These are phyloP conservation scores for Malacosoma neustria DNA, from an alignment of 2,888 invertebrate genomes.

Conservation along the genomic window DNA sequence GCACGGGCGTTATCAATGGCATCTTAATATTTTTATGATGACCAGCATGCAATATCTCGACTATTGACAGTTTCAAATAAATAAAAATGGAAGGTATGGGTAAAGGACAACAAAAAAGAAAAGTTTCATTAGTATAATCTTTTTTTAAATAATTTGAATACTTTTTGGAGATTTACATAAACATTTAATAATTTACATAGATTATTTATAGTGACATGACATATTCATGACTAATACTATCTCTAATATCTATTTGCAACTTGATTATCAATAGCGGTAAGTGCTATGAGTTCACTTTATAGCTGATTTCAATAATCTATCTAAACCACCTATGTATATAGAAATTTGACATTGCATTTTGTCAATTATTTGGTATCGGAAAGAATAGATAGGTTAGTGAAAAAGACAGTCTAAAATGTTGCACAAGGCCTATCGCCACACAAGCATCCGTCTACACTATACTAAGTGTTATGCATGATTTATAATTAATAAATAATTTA, in stretches of 20 bases:
- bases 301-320: too few species aligned
- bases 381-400: too few species aligned
- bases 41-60: too few species aligned
- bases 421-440: conserved; percentile 54
- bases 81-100: conserved; percentile 26
- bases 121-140: conserved; percentile 63
- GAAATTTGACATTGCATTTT: too few species aligned
- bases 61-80: too few species aligned
- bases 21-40: too few species aligned
- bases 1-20: too few species aligned
- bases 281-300: conserved; percentile 69
- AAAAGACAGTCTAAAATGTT: conserved; percentile 65
- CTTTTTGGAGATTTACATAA: conserved; percentile 76
- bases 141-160: conserved; percentile 75
- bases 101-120: conserved; percentile 61
- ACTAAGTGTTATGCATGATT: conserved; percentile 72
- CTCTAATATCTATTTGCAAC: conserved; percentile 67
- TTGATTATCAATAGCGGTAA: conserved; percentile 52
- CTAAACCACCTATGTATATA: too few species aligned
- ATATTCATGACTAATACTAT: conserved; percentile 68
- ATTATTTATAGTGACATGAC: conserved; percentile 74
- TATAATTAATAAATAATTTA: conserved; percentile 68
- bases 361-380: too few species aligned
- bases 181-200: conserved; percentile 76
- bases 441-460: conserved; percentile 59